Percentiles rank a stretch among this genome's conserved stretches.
Evolutionary conservation across 2,888 invertebrate genomes (phyloP).

Genomic region (Aproaerema taeniolella): DNA sequence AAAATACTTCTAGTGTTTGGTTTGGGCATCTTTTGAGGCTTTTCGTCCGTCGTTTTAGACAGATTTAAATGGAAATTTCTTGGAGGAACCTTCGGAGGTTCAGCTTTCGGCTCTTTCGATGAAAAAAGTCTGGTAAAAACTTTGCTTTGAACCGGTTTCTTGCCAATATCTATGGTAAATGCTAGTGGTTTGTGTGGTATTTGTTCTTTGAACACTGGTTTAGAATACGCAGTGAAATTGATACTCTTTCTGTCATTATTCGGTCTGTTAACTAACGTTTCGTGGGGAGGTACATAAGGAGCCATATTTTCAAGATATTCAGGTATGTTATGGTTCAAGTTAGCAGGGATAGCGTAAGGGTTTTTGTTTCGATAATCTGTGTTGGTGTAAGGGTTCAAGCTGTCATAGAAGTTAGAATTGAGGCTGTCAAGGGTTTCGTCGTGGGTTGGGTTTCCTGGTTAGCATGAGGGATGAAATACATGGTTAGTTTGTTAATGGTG

Average conservation of each 20-base stretch:
- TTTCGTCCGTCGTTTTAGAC: conserved; percentile 42
- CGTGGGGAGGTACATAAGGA: conserved; percentile 68
- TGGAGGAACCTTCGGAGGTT: conserved; percentile 40
- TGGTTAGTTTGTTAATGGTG: conserved; percentile 32
- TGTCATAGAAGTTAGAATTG: conserved; percentile 64
- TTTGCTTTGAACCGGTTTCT: conserved; percentile 52
- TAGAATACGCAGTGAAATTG: conserved; percentile 42
- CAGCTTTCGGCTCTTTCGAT: conserved; percentile 37
- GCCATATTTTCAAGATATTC: conserved; percentile 45
- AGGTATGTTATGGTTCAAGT: conserved; percentile 59
- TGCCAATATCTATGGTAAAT: conserved; percentile 55
- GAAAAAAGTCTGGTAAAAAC: conserved; percentile 67
- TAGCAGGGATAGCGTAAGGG: conserved; percentile 73
- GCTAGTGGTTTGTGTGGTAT: conserved; percentile 43
- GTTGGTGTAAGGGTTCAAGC: conserved; percentile 52
- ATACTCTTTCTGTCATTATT: conserved; percentile 36
- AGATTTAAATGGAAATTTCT: conserved; percentile 64
- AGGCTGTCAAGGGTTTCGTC: conserved; percentile 61
- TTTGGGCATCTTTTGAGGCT: conserved; percentile 52
- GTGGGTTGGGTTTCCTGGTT: conserved; percentile 53
- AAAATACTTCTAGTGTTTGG: conserved; percentile 73
- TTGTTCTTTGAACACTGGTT: conserved; percentile 57
- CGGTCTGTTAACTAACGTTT: conserved; percentile 34
- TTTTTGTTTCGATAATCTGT: conserved; percentile 63
- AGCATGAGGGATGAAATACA: conserved; percentile 48